Conservation (phyloP, 1,140 invertebrate genomes). For the Pogonomyrmex barbatus region DNA sequence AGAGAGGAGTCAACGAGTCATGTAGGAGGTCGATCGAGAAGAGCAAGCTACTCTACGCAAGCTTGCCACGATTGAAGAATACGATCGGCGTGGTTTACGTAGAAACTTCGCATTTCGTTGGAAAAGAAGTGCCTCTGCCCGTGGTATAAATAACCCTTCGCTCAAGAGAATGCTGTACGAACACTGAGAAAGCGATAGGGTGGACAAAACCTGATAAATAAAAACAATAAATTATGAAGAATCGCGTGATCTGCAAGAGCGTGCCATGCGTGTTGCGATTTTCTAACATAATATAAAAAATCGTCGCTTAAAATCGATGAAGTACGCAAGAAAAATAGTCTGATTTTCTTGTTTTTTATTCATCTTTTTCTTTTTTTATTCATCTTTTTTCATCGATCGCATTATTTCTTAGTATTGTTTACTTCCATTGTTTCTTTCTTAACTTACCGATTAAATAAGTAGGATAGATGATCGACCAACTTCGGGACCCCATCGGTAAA, state of each 20-base stretch:
- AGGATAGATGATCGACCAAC: slow-evolving; percentile 45
- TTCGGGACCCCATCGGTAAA: slow-evolving; percentile 7
- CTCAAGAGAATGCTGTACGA: slow-evolving; percentile 50
- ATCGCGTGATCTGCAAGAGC: slow-evolving; percentile 14
- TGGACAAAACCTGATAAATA: not conserved
- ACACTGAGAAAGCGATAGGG: slow-evolving; percentile 51
- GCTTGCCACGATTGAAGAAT: slow-evolving; percentile 56
- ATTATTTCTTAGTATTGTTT: slow-evolving; percentile 13
- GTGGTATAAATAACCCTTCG: slow-evolving; percentile 36
- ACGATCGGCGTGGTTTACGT: slow-evolving; percentile 23
- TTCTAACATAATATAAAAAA: not conserved
- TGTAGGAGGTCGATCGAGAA: slow-evolving; percentile 25
- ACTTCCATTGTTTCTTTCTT: not conserved
- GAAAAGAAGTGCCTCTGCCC: slow-evolving; percentile 54
- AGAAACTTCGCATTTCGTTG: slow-evolving; percentile 25
- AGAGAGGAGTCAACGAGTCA: not conserved
- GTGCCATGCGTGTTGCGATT: slow-evolving; percentile 37
- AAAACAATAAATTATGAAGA: slow-evolving; percentile 4
- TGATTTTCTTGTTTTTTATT: slow-evolving; percentile 9
- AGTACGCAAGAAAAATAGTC: not conserved
- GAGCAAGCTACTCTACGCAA: slow-evolving; percentile 35
- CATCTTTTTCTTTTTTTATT: not conserved
- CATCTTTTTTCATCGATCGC: slow-evolving; percentile 37
- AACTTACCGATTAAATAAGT: slow-evolving; percentile 15
- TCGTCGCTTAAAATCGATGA: slow-evolving; percentile 3